Evolutionary conservation across 2,888 invertebrate genomes (phyloP).

Genomic region (Eremobia ochroleuca): DNA sequence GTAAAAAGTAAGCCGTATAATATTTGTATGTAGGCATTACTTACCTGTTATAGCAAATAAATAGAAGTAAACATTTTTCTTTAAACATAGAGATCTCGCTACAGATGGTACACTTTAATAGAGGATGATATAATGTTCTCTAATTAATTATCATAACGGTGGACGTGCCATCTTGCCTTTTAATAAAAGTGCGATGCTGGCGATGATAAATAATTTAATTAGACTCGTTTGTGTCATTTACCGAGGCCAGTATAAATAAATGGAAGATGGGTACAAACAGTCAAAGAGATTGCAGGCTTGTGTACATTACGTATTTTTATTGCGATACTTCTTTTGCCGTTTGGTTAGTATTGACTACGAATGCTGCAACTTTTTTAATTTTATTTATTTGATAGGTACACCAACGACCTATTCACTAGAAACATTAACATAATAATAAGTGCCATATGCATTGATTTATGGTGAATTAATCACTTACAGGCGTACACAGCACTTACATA

Average conservation of each 20-base stretch:
- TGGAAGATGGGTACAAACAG: neutral
- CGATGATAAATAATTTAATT: slow-evolving; percentile 38
- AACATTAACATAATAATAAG: too few relatives aligned
- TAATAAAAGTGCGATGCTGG: slow-evolving; percentile 39
- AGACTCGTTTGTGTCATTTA: slow-evolving; percentile 31
- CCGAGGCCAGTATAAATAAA: slow-evolving; percentile 27
- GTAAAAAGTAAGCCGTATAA: neutral
- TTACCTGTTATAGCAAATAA: neutral
- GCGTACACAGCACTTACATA: too few relatives aligned
- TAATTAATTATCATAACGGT: slow-evolving; percentile 40
- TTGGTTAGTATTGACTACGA: neutral
- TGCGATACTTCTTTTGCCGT: neutral
- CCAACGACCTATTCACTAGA: too few relatives aligned
- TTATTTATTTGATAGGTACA: too few relatives aligned
- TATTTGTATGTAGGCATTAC: neutral
- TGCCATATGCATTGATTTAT: too few relatives aligned
- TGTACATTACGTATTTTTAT: neutral
- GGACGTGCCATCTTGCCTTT: slow-evolving; percentile 23
- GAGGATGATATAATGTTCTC: slow-evolving; percentile 3
- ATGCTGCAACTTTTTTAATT: neutral
- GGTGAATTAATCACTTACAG: too few relatives aligned
- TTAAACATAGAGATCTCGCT: neutral
- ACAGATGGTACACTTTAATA: slow-evolving; percentile 23
- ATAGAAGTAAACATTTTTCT: neutral
- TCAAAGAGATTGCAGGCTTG: neutral